Percentiles rank a stretch among this genome's conserved stretches.
phyloP scores from a whole-genome alignment of 64 coral and sea anemone species.

The Montipora efflorescens region DNA sequence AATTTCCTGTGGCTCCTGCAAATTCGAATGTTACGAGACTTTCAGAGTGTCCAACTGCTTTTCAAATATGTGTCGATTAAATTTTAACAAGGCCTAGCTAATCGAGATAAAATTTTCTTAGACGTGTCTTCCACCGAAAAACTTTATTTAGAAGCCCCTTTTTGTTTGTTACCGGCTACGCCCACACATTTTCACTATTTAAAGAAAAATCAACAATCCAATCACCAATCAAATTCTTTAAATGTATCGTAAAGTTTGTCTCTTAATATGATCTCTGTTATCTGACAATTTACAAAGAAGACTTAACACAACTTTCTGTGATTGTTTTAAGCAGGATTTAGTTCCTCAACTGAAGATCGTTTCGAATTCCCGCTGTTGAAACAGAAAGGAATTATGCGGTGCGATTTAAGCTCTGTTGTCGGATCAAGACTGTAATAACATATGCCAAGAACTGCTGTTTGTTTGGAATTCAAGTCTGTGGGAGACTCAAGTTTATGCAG shows the following conservation, averaged over 20 bases:
- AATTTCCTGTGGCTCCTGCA: slow-evolving; percentile 7
- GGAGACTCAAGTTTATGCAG: slow-evolving; percentile 54
- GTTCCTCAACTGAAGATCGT: neutral
- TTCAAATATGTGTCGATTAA: slow-evolving; percentile 36
- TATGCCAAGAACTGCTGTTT: slow-evolving; percentile 34
- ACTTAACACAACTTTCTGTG: neutral
- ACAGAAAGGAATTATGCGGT: slow-evolving; percentile 40
- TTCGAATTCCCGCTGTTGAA: slow-evolving; percentile 4
- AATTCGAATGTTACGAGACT: slow-evolving; percentile 3
- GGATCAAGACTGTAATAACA: slow-evolving; percentile 40
- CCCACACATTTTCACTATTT: slow-evolving; percentile 8
- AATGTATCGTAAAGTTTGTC: neutral
- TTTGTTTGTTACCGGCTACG: neutral
- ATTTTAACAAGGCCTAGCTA: slow-evolving; percentile 13
- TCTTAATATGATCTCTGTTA: neutral
- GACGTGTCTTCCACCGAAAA: neutral
- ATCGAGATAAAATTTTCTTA: neutral
- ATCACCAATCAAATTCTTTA: slow-evolving; percentile 1
- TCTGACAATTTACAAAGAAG: neutral
- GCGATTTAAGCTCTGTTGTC: slow-evolving; percentile 38
- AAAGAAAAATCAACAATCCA: slow-evolving; percentile 18
- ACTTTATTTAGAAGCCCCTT: neutral
- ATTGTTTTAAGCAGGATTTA: slow-evolving; percentile 8
- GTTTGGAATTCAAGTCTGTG: slow-evolving; percentile 72
- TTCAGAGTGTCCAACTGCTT: neutral